A percentile compares a stretch with the other conserved stretches of the same genome.
phyloP scores from a whole-genome alignment of 2,113 vertebrate species.

The Crotophaga sulcirostris region DNA sequence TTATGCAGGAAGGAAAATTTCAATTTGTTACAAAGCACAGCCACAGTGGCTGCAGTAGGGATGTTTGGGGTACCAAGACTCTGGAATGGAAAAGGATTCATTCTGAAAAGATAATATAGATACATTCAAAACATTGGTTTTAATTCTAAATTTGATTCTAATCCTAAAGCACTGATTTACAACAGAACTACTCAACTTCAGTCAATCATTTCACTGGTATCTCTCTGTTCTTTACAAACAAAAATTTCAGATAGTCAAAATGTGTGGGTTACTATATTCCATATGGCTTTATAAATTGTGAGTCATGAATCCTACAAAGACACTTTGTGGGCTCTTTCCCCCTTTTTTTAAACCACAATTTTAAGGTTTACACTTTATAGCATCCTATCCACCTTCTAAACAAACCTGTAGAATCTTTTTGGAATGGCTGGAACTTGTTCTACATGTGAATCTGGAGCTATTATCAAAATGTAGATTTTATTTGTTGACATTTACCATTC shows the following conservation, averaged over 20 bases:
- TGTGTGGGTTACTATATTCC: neutral
- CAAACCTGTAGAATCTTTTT: neutral
- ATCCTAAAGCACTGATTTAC: neutral
- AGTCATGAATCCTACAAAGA: neutral
- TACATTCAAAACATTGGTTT: neutral
- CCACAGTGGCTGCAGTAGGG: neutral
- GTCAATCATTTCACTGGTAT: neutral
- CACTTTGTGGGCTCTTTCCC: neutral
- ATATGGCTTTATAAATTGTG: neutral
- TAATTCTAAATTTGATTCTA: neutral
- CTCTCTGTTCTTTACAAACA: neutral
- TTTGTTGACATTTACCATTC: neutral
- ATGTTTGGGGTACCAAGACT: neutral
- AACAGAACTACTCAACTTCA: neutral
- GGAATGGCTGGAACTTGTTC: neutral
- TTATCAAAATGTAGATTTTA: neutral
- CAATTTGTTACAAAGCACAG: neutral
- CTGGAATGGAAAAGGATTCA: neutral
- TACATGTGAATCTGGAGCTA: neutral
- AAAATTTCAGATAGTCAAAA: neutral
- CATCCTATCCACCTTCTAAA: neutral
- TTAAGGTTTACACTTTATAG: neutral
- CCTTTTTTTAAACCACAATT: neutral
- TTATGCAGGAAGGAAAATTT: neutral
- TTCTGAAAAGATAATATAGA: neutral